Evolutionary conservation across 2,888 invertebrate genomes (phyloP).

Genomic region (Tineola bisselliella): DNA sequence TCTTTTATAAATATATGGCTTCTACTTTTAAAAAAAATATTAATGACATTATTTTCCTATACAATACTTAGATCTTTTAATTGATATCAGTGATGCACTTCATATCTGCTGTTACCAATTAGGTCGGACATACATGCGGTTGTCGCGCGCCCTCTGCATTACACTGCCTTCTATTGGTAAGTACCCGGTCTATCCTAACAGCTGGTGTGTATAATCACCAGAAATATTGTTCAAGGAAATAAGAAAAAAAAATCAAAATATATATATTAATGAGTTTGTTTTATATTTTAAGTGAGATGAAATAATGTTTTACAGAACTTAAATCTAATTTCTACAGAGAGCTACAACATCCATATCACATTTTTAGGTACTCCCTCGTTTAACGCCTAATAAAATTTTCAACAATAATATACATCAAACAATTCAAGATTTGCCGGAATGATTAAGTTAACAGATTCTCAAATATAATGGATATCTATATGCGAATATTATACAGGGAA

Average conservation of each 20-base stretch:
- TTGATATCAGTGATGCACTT: constrained; percentile 97
- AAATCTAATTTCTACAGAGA: constrained; percentile 43
- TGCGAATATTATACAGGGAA: background rate
- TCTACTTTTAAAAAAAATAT: too few relatives aligned
- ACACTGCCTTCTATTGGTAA: constrained; percentile 88
- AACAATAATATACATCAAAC: background rate
- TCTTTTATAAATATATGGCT: too few relatives aligned
- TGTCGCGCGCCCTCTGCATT: constrained; percentile 90
- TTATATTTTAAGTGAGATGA: background rate
- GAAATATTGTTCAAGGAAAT: background rate
- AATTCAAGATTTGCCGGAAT: constrained; percentile 31
- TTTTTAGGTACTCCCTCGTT: constrained; percentile 38
- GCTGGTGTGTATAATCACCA: background rate
- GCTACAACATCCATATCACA: constrained; percentile 66
- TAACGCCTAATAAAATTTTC: background rate
- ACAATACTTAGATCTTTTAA: constrained; percentile 78
- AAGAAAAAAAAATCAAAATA: too few relatives aligned
- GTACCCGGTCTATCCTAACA: too few relatives aligned
- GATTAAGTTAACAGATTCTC: constrained; percentile 26
- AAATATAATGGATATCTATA: background rate
- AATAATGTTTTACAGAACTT: background rate
- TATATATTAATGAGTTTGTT: background rate
- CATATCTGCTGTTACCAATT: constrained; percentile 96
- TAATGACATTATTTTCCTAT: background rate
- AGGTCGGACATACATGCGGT: constrained; percentile 89